Percentiles rank a stretch among this genome's conserved stretches.
phyloP scores from a whole-genome alignment of 2,797 vertebrate genomes.

The Scleropages formosus region DNA sequence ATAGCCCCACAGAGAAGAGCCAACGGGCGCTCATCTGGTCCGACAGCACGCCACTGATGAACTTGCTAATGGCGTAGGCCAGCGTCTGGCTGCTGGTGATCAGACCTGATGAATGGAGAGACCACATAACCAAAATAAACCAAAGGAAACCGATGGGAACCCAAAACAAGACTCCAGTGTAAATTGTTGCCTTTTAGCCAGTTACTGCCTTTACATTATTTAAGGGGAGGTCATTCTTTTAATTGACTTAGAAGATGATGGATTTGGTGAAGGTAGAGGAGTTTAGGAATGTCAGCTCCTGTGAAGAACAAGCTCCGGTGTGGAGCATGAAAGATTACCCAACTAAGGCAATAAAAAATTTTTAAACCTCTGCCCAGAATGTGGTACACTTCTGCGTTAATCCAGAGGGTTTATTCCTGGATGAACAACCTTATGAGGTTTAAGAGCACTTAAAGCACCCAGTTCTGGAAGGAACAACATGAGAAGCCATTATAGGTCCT shows the following conservation, averaged over 20 bases:
- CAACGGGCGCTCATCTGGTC: conserved; percentile 90
- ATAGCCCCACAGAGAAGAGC: conserved; percentile 90
- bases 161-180: not conserved
- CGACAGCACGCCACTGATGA: conserved; percentile 89
- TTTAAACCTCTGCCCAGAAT: not conserved
- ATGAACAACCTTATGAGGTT: not conserved
- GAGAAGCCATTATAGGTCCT: no score
- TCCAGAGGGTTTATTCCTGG: not conserved
- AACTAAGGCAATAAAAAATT: no score
- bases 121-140: no score
- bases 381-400: not conserved
- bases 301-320: not conserved
- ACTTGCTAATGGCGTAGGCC: conserved; percentile 96
- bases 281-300: no score
- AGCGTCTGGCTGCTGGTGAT: conserved; percentile 96
- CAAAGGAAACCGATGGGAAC: conserved; percentile 15
- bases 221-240: no score
- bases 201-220: not conserved
- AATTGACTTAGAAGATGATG: no score
- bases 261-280: no score
- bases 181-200: not conserved
- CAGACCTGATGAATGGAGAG: conserved; percentile 68
- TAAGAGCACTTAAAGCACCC: no score
- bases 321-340: not conserved
- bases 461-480: no score